Evolutionary conservation across 2,113 vertebrate genomes (phyloP).

Genomic region (Paedocypris sp.): DNA sequence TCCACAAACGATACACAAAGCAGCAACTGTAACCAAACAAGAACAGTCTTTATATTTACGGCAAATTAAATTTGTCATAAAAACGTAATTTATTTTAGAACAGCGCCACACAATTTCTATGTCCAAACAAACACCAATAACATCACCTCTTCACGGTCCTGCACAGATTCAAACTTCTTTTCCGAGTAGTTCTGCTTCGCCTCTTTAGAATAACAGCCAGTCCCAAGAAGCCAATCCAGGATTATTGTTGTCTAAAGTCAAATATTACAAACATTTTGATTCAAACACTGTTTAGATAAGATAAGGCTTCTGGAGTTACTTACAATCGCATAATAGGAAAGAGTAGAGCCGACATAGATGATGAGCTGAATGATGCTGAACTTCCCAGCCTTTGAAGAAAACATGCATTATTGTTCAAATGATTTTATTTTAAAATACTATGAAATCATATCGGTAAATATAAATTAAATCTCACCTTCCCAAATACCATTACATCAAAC

Average conservation of each 20-base stretch:
- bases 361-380: slow-evolving; percentile 65
- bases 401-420: not conserved
- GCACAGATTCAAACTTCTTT: slow-evolving; percentile 63
- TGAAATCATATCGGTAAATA: not conserved
- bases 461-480: slow-evolving; percentile 61
- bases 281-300: not conserved
- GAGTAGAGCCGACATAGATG: slow-evolving; percentile 68
- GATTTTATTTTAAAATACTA: too few relatives aligned
- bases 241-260: slow-evolving; percentile 54
- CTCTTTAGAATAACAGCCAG: slow-evolving; percentile 44
- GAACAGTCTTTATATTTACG: too few relatives aligned
- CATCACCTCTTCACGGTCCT: slow-evolving; percentile 55
- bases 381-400: slow-evolving; percentile 61
- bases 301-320: slow-evolving; percentile 33
- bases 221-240: slow-evolving; percentile 61
- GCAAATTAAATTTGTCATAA: not conserved
- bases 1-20: slow-evolving; percentile 72
- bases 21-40: slow-evolving; percentile 41
- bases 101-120: too few relatives aligned
- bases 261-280: not conserved
- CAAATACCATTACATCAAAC: slow-evolving; percentile 78
- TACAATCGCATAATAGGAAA: slow-evolving; percentile 78
- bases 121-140: too few relatives aligned
- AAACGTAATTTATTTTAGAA: too few relatives aligned
- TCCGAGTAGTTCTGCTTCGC: slow-evolving; percentile 57